Conservation (phyloP, 2,888 invertebrate species). For the Deilephila elpenor region DNA sequence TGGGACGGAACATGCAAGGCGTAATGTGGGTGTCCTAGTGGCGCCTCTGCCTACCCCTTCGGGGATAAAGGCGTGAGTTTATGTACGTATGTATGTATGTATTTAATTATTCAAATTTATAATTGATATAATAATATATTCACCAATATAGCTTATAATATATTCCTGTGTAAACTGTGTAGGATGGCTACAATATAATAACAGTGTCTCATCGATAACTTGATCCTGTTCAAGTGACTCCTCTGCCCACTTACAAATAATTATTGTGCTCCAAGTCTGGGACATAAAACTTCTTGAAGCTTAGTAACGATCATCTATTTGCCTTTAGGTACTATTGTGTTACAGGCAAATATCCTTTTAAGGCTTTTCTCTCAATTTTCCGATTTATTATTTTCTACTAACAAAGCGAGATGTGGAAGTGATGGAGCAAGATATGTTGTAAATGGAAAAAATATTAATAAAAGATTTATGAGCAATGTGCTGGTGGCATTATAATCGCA, state of each 20-base stretch:
- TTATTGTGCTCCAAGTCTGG: background rate
- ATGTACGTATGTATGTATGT: no score
- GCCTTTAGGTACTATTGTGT: background rate
- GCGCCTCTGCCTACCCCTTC: no score
- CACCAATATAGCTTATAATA: no score
- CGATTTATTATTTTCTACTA: background rate
- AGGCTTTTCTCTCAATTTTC: background rate
- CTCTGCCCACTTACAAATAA: constrained; percentile 19
- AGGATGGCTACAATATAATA: background rate
- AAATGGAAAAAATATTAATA: background rate
- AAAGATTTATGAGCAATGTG: background rate
- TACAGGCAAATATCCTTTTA: background rate
- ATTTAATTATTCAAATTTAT: no score
- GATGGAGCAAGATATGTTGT: no score
- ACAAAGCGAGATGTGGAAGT: no score
- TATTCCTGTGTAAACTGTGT: background rate
- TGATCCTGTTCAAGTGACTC: background rate
- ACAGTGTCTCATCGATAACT: constrained; percentile 11
- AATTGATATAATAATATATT: no score
- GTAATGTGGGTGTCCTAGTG: no score
- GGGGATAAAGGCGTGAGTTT: no score
- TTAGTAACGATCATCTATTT: constrained; percentile 13
- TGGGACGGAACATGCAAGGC: no score
- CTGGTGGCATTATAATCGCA: no score
- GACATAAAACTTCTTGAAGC: constrained; percentile 19